These are phyloP conservation scores for Helogale parvula DNA, from an alignment of 2,113 vertebrate species.

Conservation along the genomic window DNA sequence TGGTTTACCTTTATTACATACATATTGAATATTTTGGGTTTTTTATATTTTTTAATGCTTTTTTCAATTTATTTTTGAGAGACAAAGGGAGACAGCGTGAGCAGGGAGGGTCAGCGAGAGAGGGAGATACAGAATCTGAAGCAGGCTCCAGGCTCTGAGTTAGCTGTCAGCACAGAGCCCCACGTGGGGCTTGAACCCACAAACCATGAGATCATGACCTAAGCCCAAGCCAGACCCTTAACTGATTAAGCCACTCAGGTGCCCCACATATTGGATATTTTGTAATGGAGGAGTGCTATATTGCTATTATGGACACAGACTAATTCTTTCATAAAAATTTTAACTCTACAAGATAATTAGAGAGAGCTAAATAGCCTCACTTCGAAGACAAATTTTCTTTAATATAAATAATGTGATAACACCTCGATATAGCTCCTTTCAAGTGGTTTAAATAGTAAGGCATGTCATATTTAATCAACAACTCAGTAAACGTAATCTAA, in stretches of 20 bases:
- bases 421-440: neutral
- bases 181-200: no score
- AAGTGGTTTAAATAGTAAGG: neutral
- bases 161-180: no score
- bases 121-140: no score
- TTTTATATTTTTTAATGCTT: no score
- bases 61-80: no score
- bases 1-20: neutral
- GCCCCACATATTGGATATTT: neutral
- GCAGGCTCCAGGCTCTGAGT: no score
- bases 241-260: no score
- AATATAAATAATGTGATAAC: neutral
- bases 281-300: neutral
- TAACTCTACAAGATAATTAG: neutral
- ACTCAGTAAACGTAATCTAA: neutral
- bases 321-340: neutral
- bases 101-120: no score
- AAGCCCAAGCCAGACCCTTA: no score
- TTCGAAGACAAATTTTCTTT: conserved; percentile 12
- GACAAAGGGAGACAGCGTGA: no score
- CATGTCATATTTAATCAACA: neutral
- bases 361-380: neutral
- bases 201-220: no score
- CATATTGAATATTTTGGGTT: neutral
- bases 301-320: neutral